Conservation (phyloP, 2,888 invertebrate genomes). For the Icerya purchasi region DNA sequence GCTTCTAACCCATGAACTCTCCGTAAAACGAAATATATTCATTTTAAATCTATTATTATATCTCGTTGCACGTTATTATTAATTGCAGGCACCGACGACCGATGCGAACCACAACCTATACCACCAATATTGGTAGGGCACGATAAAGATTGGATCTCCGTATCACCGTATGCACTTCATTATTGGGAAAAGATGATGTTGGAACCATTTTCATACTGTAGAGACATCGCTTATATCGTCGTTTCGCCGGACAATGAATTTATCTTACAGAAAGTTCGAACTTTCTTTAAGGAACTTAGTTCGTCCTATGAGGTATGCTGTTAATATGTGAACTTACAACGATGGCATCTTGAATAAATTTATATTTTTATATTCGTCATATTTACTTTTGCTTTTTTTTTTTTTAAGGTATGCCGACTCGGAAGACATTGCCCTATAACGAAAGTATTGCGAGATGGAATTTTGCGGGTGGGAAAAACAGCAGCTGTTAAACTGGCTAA, state of each 20-base stretch:
- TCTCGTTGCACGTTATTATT: too few relatives aligned
- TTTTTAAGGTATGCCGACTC: slow-evolving; percentile 52
- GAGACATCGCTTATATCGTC: slow-evolving; percentile 87
- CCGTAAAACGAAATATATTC: too few relatives aligned
- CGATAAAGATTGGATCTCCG: slow-evolving; percentile 82
- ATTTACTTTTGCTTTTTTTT: too few relatives aligned
- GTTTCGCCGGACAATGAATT: slow-evolving; percentile 81
- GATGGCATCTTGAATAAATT: too few relatives aligned
- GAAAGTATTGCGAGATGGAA: slow-evolving; percentile 62
- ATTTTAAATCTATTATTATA: too few relatives aligned
- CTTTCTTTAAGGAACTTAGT: slow-evolving; percentile 81
- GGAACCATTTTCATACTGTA: slow-evolving; percentile 84
- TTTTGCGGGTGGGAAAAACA: slow-evolving; percentile 55
- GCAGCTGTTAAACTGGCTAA: slow-evolving; percentile 37
- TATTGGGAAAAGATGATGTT: slow-evolving; percentile 95
- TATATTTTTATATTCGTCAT: too few relatives aligned
- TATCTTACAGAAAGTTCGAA: slow-evolving; percentile 50
- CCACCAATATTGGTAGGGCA: slow-evolving; percentile 83
- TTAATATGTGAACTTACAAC: too few relatives aligned
- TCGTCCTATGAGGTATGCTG: slow-evolving; percentile 65
- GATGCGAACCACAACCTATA: slow-evolving; percentile 91
- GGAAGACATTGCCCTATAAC: slow-evolving; percentile 83
- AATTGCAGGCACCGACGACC: slow-evolving; percentile 54
- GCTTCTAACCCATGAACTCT: too few relatives aligned
- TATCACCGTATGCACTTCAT: slow-evolving; percentile 81